Conservation (phyloP, 2,113 vertebrate species). For the Limanda limanda region DNA sequence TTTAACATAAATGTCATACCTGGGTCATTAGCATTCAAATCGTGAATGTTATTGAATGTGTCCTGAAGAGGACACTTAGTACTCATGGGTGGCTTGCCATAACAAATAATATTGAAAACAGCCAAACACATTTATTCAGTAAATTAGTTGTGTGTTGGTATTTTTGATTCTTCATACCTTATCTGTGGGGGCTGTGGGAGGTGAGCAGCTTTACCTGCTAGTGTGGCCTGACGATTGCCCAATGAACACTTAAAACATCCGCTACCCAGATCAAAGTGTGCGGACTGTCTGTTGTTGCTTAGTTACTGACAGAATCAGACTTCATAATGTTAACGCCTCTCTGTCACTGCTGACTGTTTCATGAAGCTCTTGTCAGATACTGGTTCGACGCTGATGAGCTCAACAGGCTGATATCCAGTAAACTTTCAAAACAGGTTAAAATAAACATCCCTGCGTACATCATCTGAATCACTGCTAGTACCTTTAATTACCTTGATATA, state of each 20-base stretch:
- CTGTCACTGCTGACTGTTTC: too few relatives aligned
- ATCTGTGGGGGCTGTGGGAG: not conserved
- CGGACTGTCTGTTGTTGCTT: not conserved
- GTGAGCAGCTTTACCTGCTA: too few relatives aligned
- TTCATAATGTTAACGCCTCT: not conserved
- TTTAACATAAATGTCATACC: conserved; percentile 7
- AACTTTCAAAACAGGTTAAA: too few relatives aligned
- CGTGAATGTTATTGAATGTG: not conserved
- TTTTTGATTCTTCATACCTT: not conserved
- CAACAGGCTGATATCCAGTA: too few relatives aligned
- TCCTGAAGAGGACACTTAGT: not conserved
- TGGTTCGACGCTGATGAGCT: too few relatives aligned
- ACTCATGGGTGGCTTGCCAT: not conserved
- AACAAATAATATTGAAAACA: not conserved
- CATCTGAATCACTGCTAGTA: not conserved
- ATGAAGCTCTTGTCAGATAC: too few relatives aligned
- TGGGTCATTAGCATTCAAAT: conserved; percentile 7
- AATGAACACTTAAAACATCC: too few relatives aligned
- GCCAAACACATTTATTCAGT: not conserved
- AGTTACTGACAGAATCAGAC: not conserved
- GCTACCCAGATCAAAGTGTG: not conserved
- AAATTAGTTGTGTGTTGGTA: not conserved
- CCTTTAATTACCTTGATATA: not conserved
- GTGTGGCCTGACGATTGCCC: too few relatives aligned
- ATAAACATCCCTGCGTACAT: not conserved